Percentiles rank a stretch among this genome's conserved stretches.
Evolutionary conservation across 1,140 invertebrate species (phyloP).

Genomic region (Drosophila grimshawi): DNA sequence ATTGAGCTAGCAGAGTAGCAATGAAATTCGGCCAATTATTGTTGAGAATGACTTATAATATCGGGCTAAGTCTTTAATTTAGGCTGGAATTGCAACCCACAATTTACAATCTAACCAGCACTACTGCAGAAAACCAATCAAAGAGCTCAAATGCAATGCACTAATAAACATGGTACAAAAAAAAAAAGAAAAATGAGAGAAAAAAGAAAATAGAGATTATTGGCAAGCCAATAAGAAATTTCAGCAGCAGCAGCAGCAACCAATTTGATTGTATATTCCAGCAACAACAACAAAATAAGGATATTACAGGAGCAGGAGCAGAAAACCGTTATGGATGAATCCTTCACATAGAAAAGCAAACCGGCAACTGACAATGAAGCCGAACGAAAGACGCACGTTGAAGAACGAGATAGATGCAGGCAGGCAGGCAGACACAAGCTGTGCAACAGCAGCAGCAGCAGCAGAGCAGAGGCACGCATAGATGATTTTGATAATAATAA

Average conservation of each 20-base stretch:
- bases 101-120: constrained; percentile 48
- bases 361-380: constrained; percentile 43
- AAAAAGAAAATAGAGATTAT: constrained; percentile 45
- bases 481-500: constrained; percentile 64
- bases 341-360: constrained; percentile 24
- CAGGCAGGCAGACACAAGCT: constrained; percentile 29
- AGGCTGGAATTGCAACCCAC: constrained; percentile 1
- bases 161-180: constrained; percentile 38
- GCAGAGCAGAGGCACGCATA: constrained; percentile 28
- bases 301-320: constrained; percentile 7
- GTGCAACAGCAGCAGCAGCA: constrained; percentile 12
- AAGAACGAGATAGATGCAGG: background rate
- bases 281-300: constrained; percentile 49
- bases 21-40: background rate
- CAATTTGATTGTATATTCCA: constrained; percentile 28
- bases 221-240: constrained; percentile 56
- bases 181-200: background rate
- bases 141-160: constrained; percentile 63
- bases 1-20: background rate
- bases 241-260: constrained; percentile 36
- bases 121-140: constrained; percentile 60
- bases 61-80: constrained; percentile 4
- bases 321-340: constrained; percentile 13
- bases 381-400: background rate
- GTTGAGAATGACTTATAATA: background rate